Evolutionary conservation across 2,113 vertebrate genomes (phyloP), one percentile per base, ranked within the genome.

Genomic region (Willisornis vidua): DNA sequence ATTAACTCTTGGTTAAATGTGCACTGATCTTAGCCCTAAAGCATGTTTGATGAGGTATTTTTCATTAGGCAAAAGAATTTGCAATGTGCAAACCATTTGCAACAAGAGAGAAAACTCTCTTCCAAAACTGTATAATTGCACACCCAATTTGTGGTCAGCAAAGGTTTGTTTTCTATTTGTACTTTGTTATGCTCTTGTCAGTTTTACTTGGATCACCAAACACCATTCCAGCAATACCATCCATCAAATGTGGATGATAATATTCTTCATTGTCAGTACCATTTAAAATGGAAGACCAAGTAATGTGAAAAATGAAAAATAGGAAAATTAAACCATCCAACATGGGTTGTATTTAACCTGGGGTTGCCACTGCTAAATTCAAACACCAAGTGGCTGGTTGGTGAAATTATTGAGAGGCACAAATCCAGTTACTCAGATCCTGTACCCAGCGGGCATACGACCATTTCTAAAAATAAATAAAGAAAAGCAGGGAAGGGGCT

Each of bases 1-100:
- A 96, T 92, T 93, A 94, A 88, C 82, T 90, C 76, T 55, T 25
- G 17, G 51, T 94, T 94, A 92, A 89, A 89, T 72, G 72, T 86
- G 68, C 52, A 48, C 89, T 89, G 96, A 87, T 96, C 89, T 94
- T 87, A 67, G 46, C 77, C 2, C 10, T 63, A 74, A 76, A 55
- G 29, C 52, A n/a, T 62, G 80, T 45, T 83, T 51, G 43, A 93
- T 90, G 73, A 89, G 39, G 37, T 41, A 31, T 54, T 95, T 95
- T 92, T 84, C 88, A 92, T 86, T 75, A 92, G 37, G 67, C 18
- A 77, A 83, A 87, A 79, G 59, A 70, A 78, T 48, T 62, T 71
- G 41, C 72, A 71, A 63, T 7, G 11, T 59, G 33, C 51, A 89
- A 78, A 75, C 4, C 4, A 8, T 48, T 81, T 81, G 19, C 37